phyloP scores from a whole-genome alignment of 1,140 invertebrate genomes.

The Heliothis subflexa region DNA sequence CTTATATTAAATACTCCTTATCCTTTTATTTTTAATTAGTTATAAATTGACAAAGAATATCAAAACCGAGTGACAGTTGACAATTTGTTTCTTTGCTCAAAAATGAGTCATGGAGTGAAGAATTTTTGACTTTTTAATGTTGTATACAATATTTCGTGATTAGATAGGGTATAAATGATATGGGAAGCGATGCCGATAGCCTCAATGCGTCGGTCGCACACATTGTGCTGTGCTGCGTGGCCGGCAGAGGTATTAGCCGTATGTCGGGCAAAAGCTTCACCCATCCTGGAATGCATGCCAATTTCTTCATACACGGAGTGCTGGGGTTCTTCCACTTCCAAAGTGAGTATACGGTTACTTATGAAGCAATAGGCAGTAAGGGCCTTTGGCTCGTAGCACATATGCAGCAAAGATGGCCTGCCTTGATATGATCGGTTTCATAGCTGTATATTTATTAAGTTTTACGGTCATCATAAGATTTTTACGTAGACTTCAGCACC shows the following conservation, averaged over 20 bases:
- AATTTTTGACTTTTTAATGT: conserved; percentile 22
- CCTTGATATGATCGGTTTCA: too few relatives aligned
- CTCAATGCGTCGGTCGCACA: conserved; percentile 71
- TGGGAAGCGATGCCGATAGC: conserved; percentile 68
- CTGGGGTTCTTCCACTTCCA: conserved; percentile 75
- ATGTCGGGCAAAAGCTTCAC: conserved; percentile 62
- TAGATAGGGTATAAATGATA: conserved; percentile 49
- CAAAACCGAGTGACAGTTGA: conserved; percentile 15
- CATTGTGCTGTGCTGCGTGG: conserved; percentile 71
- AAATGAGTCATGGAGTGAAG: neutral
- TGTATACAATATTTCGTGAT: conserved; percentile 48
- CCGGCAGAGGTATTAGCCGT: conserved; percentile 65
- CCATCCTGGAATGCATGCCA: conserved; percentile 78
- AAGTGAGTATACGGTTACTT: conserved; percentile 60
- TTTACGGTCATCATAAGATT: too few relatives aligned
- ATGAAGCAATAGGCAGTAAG: too few relatives aligned
- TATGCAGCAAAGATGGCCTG: too few relatives aligned
- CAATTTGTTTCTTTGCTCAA: conserved; percentile 9
- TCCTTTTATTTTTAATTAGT: neutral
- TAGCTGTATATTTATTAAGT: too few relatives aligned
- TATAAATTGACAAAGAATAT: neutral
- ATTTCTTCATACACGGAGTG: conserved; percentile 76
- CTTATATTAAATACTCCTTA: neutral
- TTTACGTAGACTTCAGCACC: too few relatives aligned
- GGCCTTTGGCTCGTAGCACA: too few relatives aligned